Percentiles rank a stretch among this genome's conserved stretches.
These are phyloP conservation scores for Perodicticus potto DNA, from an alignment of 2,797 vertebrate genomes.

Conservation along the genomic window DNA sequence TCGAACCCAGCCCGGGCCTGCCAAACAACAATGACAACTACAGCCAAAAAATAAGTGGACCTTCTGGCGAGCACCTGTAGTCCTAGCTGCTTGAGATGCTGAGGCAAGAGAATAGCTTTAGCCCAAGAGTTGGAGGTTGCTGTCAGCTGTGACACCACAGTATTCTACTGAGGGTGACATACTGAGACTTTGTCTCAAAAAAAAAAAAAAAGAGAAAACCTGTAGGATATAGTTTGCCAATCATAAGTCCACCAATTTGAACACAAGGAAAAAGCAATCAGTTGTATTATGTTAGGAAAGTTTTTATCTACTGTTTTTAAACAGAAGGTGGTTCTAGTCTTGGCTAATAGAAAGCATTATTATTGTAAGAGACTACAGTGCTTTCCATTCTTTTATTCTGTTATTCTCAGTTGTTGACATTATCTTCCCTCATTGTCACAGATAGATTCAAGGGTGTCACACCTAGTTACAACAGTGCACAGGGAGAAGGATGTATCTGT, in stretches of 20 bases:
- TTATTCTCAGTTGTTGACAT: background rate
- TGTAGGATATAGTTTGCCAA: background rate
- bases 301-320: background rate
- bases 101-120: too few relatives aligned
- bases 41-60: too few relatives aligned
- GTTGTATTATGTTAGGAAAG: background rate
- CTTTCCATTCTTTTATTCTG: background rate
- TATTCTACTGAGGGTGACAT: too few relatives aligned
- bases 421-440: background rate
- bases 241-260: background rate
- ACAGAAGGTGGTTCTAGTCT: constrained; percentile 17
- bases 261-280: background rate
- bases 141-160: too few relatives aligned
- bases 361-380: background rate
- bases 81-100: too few relatives aligned
- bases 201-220: background rate
- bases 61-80: too few relatives aligned
- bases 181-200: too few relatives aligned
- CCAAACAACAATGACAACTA: too few relatives aligned
- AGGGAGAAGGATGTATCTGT: background rate
- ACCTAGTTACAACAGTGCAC: background rate
- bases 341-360: background rate
- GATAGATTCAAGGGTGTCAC: background rate
- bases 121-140: too few relatives aligned
- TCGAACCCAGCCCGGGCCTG: too few relatives aligned